These are phyloP conservation scores for Steinernema hermaphroditum DNA, from an alignment of 2,888 invertebrate genomes.

Conservation along the genomic window DNA sequence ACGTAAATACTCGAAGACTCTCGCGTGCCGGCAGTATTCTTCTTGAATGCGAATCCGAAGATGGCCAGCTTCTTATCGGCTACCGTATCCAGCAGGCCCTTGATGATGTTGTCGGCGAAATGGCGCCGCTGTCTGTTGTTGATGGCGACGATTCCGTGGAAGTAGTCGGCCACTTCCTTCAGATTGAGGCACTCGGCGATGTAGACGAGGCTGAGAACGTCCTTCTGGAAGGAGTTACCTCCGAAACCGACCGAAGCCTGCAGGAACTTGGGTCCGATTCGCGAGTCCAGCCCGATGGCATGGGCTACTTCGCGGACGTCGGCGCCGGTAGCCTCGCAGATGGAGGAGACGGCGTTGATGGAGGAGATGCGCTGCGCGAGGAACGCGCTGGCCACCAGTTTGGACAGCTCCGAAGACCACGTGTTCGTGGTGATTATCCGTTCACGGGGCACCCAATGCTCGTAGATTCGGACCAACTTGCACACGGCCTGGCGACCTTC, in stretches of 20 bases:
- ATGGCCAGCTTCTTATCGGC: constrained; percentile 92
- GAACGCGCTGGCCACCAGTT: constrained; percentile 98
- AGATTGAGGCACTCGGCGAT: constrained; percentile 92
- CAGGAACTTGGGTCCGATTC: constrained; percentile 94
- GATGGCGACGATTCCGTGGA: constrained; percentile 90
- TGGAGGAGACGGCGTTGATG: constrained; percentile 90
- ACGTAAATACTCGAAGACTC: constrained; percentile 96
- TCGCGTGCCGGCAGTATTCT: constrained; percentile 92
- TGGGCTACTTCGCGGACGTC: constrained; percentile 94
- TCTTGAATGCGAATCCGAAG: constrained; percentile 97
- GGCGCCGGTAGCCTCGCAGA: constrained; percentile 96
- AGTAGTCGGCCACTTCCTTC: constrained; percentile 93
- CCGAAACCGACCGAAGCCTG: constrained; percentile 82
- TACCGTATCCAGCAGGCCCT: constrained; percentile 92
- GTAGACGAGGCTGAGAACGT: constrained; percentile 94
- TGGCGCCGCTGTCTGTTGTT: constrained; percentile 94
- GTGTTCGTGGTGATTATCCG: constrained; percentile 95
- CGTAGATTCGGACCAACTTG: constrained; percentile 84
- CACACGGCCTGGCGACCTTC: constrained; percentile 82
- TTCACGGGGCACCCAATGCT: constrained; percentile 90
- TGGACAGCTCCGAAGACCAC: constrained; percentile 97
- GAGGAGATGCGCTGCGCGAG: constrained; percentile 96
- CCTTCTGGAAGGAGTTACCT: constrained; percentile 99
- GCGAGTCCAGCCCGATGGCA: constrained; percentile 88
- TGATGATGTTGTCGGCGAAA: constrained; percentile 86